Evolutionary conservation across 2,113 vertebrate genomes (phyloP).

Genomic region (Tenebrosternarchus preto): DNA sequence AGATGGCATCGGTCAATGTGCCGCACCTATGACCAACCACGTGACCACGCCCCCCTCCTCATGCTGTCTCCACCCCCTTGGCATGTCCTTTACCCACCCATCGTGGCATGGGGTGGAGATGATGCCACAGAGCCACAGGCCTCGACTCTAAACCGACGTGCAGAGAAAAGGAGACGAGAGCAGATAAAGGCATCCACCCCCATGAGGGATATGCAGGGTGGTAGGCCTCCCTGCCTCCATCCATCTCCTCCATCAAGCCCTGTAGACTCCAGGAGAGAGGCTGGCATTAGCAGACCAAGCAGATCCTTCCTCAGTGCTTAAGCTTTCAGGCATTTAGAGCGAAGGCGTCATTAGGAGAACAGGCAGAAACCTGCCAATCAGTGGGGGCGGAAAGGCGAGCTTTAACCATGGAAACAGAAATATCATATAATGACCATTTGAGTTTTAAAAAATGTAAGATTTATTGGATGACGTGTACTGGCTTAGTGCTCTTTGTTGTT

Average conservation of each 20-base stretch:
- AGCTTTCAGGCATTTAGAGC: not conserved
- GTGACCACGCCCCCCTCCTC: not conserved
- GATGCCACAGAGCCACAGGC: not conserved
- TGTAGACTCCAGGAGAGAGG: not conserved
- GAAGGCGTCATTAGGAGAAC: not conserved
- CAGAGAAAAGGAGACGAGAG: not conserved
- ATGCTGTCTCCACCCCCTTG: not conserved
- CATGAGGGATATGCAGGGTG: not conserved
- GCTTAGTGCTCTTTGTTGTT: too few relatives aligned
- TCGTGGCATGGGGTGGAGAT: not conserved
- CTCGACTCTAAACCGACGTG: not conserved
- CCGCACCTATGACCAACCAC: not conserved
- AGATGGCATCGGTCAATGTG: slow-evolving; percentile 31
- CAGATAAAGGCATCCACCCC: too few relatives aligned
- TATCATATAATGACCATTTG: too few relatives aligned
- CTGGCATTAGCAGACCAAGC: not conserved
- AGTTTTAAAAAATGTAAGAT: too few relatives aligned
- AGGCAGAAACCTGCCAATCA: not conserved
- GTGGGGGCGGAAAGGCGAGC: not conserved
- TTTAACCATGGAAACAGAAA: not conserved
- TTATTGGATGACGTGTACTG: too few relatives aligned
- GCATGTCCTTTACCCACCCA: not conserved
- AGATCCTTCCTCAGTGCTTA: not conserved
- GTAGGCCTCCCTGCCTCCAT: not conserved
- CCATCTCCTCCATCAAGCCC: not conserved